These are phyloP conservation scores for Ageneiosus marmoratus DNA, from an alignment of 2,113 vertebrate species.

Conservation along the genomic window DNA sequence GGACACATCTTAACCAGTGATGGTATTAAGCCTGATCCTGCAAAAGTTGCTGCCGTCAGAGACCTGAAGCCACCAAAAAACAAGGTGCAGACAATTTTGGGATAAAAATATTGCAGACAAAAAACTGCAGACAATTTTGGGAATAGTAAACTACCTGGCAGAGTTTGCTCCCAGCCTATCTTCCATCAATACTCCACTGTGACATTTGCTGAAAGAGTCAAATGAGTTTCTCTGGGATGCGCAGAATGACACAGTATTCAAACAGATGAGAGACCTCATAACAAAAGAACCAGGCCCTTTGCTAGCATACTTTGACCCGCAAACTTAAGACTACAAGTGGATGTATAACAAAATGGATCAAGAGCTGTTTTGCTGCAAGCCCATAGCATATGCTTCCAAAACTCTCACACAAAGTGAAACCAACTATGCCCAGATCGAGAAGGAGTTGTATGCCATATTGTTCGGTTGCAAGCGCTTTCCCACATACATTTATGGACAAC, in stretches of 20 bases:
- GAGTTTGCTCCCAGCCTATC: slow-evolving; percentile 31
- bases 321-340: no score
- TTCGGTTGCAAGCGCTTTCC: no score
- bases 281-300: slow-evolving; percentile 10
- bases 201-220: not conserved
- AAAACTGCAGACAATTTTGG: no score
- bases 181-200: slow-evolving; percentile 22
- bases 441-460: no score
- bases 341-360: no score
- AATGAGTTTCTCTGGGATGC: slow-evolving; percentile 22
- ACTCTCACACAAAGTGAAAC: no score
- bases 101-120: no score
- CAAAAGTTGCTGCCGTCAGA: slow-evolving; percentile 12
- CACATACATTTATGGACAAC: no score
- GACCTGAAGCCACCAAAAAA: slow-evolving; percentile 35
- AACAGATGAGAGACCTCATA: not conserved
- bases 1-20: slow-evolving; percentile 14
- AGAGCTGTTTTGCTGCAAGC: no score
- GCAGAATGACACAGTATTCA: slow-evolving; percentile 1
- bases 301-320: no score
- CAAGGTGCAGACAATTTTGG: slow-evolving; percentile 33
- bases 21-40: slow-evolving; percentile 32
- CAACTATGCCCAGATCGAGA: no score
- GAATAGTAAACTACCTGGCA: slow-evolving; percentile 39
- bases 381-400: no score